Evolutionary conservation across 2,797 vertebrate genomes (phyloP).

Genomic region (Morelia viridis): DNA sequence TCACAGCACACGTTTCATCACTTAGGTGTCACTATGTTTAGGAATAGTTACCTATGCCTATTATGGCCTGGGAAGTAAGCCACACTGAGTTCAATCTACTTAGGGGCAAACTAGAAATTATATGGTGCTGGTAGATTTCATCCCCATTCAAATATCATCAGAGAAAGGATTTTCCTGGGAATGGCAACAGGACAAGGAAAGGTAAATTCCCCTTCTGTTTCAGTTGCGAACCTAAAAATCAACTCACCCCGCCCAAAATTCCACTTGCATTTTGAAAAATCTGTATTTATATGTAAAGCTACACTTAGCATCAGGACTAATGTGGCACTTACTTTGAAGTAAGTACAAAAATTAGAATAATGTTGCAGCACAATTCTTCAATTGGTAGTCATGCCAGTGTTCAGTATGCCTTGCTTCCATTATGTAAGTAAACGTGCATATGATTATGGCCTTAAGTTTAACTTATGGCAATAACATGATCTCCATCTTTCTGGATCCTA

Average conservation of each 20-base stretch:
- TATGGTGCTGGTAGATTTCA: not conserved
- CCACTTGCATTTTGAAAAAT: not conserved
- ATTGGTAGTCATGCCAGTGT: not conserved
- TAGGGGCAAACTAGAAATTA: not conserved
- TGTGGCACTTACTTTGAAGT: not conserved
- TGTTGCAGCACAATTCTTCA: not conserved
- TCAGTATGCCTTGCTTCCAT: not conserved
- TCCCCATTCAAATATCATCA: not conserved
- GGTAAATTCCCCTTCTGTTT: not conserved
- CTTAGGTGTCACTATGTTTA: not conserved
- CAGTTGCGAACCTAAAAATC: not conserved
- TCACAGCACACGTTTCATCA: not conserved
- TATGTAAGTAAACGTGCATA: not conserved
- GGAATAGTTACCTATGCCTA: not conserved
- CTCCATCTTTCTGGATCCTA: not conserved
- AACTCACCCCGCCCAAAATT: not conserved
- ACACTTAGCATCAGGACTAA: not conserved
- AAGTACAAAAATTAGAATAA: not conserved
- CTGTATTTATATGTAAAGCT: not conserved
- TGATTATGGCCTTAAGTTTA: not conserved
- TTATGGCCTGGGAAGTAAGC: not conserved
- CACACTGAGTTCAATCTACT: not conserved
- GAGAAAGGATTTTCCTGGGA: not conserved
- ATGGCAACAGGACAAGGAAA: not conserved
- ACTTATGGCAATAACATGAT: not conserved